Base-by-base conservation (phyloP, 2,797 vertebrate species). In the Tiaroga cobitis region DNA sequence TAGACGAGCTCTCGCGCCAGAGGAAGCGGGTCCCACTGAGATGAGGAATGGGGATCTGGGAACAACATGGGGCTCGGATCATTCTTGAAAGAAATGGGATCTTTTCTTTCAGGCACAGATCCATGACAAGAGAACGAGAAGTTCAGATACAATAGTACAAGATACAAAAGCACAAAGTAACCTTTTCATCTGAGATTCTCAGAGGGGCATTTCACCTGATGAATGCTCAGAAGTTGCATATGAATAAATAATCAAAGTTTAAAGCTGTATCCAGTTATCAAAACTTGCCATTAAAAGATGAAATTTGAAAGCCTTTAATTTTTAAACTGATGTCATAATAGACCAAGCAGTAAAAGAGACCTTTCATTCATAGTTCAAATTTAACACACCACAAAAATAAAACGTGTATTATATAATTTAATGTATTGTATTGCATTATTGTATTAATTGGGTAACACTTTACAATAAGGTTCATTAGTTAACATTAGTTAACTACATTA, bases 41-140 rank as follows among this genome's bases (percentile, higher is more conserved):
- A 32, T 65, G 29, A 29, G 7, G 29, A 65, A 32, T 65, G 29
- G 81, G 80, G 76, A 72, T 83, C 79, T 65, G n/a, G 32, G 67
- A 85, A 63, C 83, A 87, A 73, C 81, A 24, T 59, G 80, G 76
- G 80, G 70, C 75, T 63, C 43, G 81, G 70, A 59, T 37, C 41
- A 32, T 46, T 72, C 26, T 77, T 34, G 26, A 80, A 29, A 51
- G 77, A 34, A 51, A 83, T 51, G 19, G 80, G 72, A 85, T 83
- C 68, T 78, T 87, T 87, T 83, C 59, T 86, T 84, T 78, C 56
- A 80, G 78, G n/a, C 84, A 74, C 34, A 83, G 67, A 67, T 75
- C 29, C 32, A 75, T 51, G 75, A 65, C 59, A 84, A 29, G 78
- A 75, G 84, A 39, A 18, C 16, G 4, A 34, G 32, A 76, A 5